Conservation (phyloP, 1,140 invertebrate genomes). For the Hylaeus anthracinus region DNA sequence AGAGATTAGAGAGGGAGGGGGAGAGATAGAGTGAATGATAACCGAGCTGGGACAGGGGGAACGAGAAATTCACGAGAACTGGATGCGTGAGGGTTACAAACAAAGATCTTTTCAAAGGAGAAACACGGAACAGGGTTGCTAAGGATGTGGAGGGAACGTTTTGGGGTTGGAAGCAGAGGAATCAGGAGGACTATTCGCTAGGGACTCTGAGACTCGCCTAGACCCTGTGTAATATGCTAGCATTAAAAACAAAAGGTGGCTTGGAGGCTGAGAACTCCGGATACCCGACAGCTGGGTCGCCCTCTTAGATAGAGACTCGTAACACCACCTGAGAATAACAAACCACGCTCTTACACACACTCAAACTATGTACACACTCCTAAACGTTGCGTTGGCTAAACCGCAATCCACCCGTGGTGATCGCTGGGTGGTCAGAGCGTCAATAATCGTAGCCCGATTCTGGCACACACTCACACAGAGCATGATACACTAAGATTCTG, state of each 20-base stretch:
- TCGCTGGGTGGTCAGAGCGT: too few relatives aligned
- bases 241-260: slow-evolving; percentile 31
- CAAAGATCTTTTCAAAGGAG: slow-evolving; percentile 30
- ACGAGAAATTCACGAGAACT: background rate
- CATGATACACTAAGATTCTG: slow-evolving; percentile 72
- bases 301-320: background rate
- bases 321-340: slow-evolving; percentile 10
- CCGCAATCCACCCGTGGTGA: too few relatives aligned
- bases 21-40: background rate
- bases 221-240: slow-evolving; percentile 54
- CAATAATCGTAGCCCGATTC: too few relatives aligned
- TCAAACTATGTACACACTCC: background rate
- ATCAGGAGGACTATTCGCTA: slow-evolving; percentile 23
- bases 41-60: too few relatives aligned
- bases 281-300: background rate
- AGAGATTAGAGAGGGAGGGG: slow-evolving; percentile 32
- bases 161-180: slow-evolving; percentile 11
- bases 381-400: too few relatives aligned
- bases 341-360: slow-evolving; percentile 32
- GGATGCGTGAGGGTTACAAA: background rate
- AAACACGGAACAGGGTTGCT: slow-evolving; percentile 29
- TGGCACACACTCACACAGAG: slow-evolving; percentile 40
- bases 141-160: slow-evolving; percentile 6
- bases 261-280: background rate
- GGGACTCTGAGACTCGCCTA: slow-evolving; percentile 27